phyloP scores from a whole-genome alignment of 2,888 invertebrate species.

The Drosophila anomalata region DNA sequence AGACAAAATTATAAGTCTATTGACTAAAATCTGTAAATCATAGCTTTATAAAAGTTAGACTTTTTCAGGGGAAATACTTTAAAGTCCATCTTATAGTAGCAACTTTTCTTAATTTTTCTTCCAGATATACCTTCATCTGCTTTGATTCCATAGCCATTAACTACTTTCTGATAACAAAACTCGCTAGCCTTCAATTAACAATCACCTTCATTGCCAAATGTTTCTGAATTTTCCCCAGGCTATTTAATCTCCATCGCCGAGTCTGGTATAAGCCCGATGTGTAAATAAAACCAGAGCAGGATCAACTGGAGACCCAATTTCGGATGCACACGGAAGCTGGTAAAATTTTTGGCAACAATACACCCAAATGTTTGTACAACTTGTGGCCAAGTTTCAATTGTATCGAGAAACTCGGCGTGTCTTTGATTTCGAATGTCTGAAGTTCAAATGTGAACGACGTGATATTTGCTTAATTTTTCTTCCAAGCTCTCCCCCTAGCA shows the following conservation, averaged over 20 bases:
- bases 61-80: no score
- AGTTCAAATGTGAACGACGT: conserved; percentile 56
- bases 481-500: background rate
- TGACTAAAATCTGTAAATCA: no score
- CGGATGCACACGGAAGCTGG: conserved; percentile 44
- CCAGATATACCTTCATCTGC: no score
- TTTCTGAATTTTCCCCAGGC: conserved; percentile 4
- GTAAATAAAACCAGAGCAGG: conserved; percentile 68
- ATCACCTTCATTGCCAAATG: conserved; percentile 9
- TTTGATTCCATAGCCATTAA: no score
- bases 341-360: conserved; percentile 27
- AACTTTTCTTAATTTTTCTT: no score
- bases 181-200: conserved; percentile 12
- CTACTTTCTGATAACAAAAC: background rate
- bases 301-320: conserved; percentile 37
- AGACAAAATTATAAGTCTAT: no score
- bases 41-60: no score
- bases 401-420: conserved; percentile 18
- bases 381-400: conserved; percentile 32
- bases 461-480: conserved; percentile 76
- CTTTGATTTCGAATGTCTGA: conserved; percentile 34
- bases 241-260: conserved; percentile 23
- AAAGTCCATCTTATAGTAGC: no score
- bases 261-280: conserved; percentile 53
- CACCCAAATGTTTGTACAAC: conserved; percentile 16